Evolutionary conservation across 2,797 vertebrate genomes (phyloP).

Genomic region (Enteromius paludinosus): DNA sequence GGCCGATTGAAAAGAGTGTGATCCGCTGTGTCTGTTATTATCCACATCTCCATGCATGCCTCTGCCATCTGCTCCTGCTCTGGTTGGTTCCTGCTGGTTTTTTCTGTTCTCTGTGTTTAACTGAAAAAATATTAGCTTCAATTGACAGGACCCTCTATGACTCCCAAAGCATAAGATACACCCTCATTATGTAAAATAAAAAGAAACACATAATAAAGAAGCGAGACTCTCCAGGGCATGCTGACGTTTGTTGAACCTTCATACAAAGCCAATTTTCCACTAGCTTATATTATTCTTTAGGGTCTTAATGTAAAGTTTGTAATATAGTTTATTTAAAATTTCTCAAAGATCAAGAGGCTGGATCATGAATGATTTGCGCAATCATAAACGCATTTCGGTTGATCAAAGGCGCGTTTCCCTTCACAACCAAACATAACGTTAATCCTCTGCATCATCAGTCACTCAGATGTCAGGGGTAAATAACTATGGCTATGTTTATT

Average conservation of each 20-base stretch:
- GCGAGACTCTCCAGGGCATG: not conserved
- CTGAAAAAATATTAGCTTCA: slow-evolving; percentile 38
- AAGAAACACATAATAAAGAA: not conserved
- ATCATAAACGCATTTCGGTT: too few relatives aligned
- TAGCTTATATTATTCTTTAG: too few relatives aligned
- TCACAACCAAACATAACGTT: too few relatives aligned
- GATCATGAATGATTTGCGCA: too few relatives aligned
- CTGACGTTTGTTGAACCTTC: not conserved
- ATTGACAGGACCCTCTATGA: not conserved
- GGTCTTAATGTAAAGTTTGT: too few relatives aligned
- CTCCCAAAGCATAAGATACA: not conserved
- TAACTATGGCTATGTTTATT: too few relatives aligned
- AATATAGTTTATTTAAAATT: too few relatives aligned
- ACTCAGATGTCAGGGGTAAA: too few relatives aligned
- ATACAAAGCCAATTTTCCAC: not conserved
- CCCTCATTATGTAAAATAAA: slow-evolving; percentile 29
- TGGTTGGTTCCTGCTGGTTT: slow-evolving; percentile 38
- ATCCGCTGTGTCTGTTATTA: slow-evolving; percentile 31
- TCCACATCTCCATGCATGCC: slow-evolving; percentile 29
- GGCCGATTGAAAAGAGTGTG: slow-evolving; percentile 20
- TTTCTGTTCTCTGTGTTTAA: slow-evolving; percentile 22
- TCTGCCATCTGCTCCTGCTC: slow-evolving; percentile 54
- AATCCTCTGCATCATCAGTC: too few relatives aligned
- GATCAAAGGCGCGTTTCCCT: too few relatives aligned
- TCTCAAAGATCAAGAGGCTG: too few relatives aligned